Conservation (phyloP, 2,797 vertebrate genomes). For the Trematomus bernacchii region DNA sequence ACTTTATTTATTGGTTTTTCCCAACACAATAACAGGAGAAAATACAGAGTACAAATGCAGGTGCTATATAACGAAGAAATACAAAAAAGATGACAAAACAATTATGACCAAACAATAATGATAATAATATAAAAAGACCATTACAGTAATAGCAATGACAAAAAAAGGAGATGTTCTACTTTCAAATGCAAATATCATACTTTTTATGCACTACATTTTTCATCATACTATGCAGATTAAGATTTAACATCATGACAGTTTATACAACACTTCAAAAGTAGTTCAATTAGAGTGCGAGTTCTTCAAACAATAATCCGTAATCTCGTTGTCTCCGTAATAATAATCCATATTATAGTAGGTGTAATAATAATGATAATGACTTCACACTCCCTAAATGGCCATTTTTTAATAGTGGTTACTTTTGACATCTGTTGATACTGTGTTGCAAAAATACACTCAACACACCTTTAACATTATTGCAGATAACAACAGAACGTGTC, state of each 20-base stretch:
- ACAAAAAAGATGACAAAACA: too few species aligned
- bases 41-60: too few species aligned
- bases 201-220: not conserved
- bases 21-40: too few species aligned
- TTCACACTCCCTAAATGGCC: not conserved
- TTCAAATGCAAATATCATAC: not conserved
- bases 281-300: not conserved
- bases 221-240: not conserved
- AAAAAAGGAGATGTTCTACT: not conserved
- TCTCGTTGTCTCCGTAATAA: not conserved
- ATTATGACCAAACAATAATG: too few species aligned
- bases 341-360: not conserved
- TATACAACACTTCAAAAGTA: not conserved
- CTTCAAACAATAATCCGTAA: not conserved
- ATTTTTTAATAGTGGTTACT: not conserved
- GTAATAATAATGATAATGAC: not conserved
- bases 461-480: too few species aligned
- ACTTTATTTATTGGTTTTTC: too few species aligned
- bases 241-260: not conserved
- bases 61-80: too few species aligned
- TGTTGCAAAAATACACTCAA: too few species aligned
- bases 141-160: too few species aligned
- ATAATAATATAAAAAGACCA: too few species aligned
- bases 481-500: too few species aligned
- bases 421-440: not conserved